Percentiles rank a stretch among this genome's conserved stretches.
These are phyloP conservation scores for Amniataba percoides DNA, from an alignment of 2,797 vertebrate species.

Conservation along the genomic window DNA sequence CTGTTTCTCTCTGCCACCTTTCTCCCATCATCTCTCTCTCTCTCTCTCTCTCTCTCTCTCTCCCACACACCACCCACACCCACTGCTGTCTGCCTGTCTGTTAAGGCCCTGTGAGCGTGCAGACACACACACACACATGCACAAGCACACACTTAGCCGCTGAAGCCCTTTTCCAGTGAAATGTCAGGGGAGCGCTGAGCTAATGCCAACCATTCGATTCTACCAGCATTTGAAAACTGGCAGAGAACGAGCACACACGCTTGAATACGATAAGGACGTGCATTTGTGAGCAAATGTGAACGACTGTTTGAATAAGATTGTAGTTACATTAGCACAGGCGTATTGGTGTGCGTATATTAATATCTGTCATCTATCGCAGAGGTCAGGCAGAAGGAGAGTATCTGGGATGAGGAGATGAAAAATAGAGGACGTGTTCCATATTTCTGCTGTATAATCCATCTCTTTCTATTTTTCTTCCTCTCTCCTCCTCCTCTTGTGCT, in stretches of 20 bases:
- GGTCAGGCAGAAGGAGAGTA: constrained; percentile 24
- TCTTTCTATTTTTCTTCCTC: neutral
- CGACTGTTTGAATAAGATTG: neutral
- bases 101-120: neutral
- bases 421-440: constrained; percentile 20
- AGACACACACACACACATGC: constrained; percentile 22
- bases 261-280: constrained; percentile 30
- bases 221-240: constrained; percentile 50
- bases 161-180: constrained; percentile 62
- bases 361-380: constrained; percentile 38
- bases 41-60: constrained; percentile 27
- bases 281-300: constrained; percentile 5
- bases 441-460: constrained; percentile 1
- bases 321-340: neutral
- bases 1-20: constrained; percentile 14
- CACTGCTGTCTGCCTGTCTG: constrained; percentile 58
- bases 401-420: constrained; percentile 21
- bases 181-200: constrained; percentile 67
- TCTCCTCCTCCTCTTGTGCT: neutral
- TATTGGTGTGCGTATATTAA: constrained; percentile 19
- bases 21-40: constrained; percentile 2
- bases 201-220: constrained; percentile 71
- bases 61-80: constrained; percentile 59
- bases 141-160: constrained; percentile 35
- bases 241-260: constrained; percentile 27